A percentile compares a stretch with the other conserved stretches of the same genome.
Conservation (phyloP, 2,888 invertebrate species). For the Bhutanitis thaidina region DNA sequence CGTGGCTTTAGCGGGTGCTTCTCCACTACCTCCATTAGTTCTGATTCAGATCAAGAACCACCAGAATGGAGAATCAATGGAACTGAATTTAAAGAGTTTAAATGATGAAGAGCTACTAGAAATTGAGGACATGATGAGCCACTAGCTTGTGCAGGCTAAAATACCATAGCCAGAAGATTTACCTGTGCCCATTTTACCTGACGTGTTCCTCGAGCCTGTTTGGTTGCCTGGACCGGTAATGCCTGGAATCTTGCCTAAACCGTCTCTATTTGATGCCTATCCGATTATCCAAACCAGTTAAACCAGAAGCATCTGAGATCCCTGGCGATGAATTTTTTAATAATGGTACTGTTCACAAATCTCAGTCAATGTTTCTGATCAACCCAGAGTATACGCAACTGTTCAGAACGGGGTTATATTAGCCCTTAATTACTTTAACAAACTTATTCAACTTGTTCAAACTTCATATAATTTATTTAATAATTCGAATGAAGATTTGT, state of each 20-base stretch:
- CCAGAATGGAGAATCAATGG: conserved; percentile 39
- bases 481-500: no score
- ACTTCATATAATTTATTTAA: conserved; percentile 24
- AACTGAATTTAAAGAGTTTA: conserved; percentile 53
- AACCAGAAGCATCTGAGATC: conserved; percentile 27
- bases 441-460: conserved; percentile 41
- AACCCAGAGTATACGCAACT: conserved; percentile 42
- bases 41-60: conserved; percentile 36
- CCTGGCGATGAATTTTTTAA: conserved; percentile 51
- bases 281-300: conserved; percentile 16
- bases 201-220: neutral
- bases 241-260: neutral
- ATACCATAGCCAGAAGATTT: conserved; percentile 9
- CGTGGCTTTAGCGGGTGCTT: conserved; percentile 45
- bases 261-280: neutral
- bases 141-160: conserved; percentile 30
- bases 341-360: conserved; percentile 53
- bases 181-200: conserved; percentile 10
- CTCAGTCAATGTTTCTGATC: conserved; percentile 43
- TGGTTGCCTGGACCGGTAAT: neutral
- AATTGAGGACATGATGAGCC: conserved; percentile 37
- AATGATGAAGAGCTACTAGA: conserved; percentile 50
- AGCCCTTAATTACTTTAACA: conserved; percentile 53
- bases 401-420: conserved; percentile 57
- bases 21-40: conserved; percentile 42